Conservation (phyloP, 2,888 invertebrate species). For the Acheta domesticus region DNA sequence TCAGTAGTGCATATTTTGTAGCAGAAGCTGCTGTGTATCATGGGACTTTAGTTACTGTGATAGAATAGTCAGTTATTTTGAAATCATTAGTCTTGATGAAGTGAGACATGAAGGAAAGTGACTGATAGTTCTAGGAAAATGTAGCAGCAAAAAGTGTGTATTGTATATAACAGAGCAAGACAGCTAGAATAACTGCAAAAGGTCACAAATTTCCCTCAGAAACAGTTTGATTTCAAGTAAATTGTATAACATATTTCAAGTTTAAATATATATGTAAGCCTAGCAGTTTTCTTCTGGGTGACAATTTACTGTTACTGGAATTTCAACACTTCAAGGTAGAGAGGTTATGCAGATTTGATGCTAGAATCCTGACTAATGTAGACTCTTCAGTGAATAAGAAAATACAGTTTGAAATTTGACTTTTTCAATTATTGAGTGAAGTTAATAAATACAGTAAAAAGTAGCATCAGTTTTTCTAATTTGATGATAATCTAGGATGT, state of each 20-base stretch:
- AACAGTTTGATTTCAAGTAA: not conserved
- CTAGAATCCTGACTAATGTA: not conserved
- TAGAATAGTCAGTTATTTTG: not conserved
- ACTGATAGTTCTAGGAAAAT: constrained; percentile 9
- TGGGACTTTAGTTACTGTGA: not conserved
- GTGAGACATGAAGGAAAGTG: not conserved
- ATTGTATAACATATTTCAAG: not conserved
- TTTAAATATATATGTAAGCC: not conserved
- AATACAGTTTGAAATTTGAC: not conserved
- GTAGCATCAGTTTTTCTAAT: not conserved
- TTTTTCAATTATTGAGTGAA: not conserved
- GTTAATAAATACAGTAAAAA: not conserved
- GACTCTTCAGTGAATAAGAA: not conserved
- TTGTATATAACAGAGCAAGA: not conserved
- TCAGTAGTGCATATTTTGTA: not conserved
- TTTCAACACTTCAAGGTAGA: constrained; percentile 18
- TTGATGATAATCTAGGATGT: no score
- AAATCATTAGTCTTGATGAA: not conserved
- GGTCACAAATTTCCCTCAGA: not conserved
- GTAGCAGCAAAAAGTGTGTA: not conserved
- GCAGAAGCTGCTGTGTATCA: not conserved
- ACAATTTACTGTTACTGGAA: not conserved
- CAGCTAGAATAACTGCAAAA: not conserved
- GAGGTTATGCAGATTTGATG: not conserved
- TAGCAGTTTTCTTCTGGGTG: not conserved